These are phyloP conservation scores for Hesperia comma DNA, from an alignment of 2,888 invertebrate genomes.

Conservation along the genomic window DNA sequence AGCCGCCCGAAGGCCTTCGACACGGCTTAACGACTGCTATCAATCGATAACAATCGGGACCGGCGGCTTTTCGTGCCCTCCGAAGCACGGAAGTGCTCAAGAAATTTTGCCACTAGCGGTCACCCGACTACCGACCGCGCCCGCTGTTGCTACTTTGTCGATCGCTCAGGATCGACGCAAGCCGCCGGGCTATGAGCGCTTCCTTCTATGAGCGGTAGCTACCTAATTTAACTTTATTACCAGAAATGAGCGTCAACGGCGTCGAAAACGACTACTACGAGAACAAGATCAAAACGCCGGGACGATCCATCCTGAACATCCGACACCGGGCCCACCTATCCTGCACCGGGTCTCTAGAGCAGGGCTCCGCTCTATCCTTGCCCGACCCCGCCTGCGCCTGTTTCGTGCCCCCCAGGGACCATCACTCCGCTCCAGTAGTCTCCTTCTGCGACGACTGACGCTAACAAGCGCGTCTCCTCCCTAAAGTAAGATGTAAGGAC, in stretches of 20 bases:
- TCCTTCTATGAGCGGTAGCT: too few species aligned
- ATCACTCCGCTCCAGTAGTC: slow-evolving; percentile 85
- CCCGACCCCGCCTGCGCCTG: slow-evolving; percentile 77
- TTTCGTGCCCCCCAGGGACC: slow-evolving; percentile 73
- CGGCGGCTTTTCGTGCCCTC: too few species aligned
- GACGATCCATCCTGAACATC: slow-evolving; percentile 65
- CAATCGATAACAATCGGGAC: too few species aligned
- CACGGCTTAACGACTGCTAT: too few species aligned
- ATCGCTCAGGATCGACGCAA: too few species aligned
- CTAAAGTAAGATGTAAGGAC: slow-evolving; percentile 25
- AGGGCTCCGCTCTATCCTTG: slow-evolving; percentile 72
- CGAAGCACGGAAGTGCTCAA: too few species aligned
- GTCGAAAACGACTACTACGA: slow-evolving; percentile 50
- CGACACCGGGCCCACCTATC: slow-evolving; percentile 72
- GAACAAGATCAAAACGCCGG: slow-evolving; percentile 60
- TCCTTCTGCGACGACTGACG: slow-evolving; percentile 84
- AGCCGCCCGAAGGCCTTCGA: too few species aligned
- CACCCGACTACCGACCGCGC: too few species aligned
- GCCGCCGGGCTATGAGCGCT: too few species aligned
- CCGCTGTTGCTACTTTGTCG: too few species aligned
- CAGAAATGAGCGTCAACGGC: slow-evolving; percentile 59
- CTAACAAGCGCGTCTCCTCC: slow-evolving; percentile 55
- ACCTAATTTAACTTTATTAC: too few species aligned
- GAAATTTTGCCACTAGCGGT: too few species aligned
- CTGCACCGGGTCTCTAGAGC: slow-evolving; percentile 70